Evolutionary conservation across 2,113 vertebrate genomes (phyloP), one percentile per base, ranked within the genome.

Genomic region (Eublepharis macularius): DNA sequence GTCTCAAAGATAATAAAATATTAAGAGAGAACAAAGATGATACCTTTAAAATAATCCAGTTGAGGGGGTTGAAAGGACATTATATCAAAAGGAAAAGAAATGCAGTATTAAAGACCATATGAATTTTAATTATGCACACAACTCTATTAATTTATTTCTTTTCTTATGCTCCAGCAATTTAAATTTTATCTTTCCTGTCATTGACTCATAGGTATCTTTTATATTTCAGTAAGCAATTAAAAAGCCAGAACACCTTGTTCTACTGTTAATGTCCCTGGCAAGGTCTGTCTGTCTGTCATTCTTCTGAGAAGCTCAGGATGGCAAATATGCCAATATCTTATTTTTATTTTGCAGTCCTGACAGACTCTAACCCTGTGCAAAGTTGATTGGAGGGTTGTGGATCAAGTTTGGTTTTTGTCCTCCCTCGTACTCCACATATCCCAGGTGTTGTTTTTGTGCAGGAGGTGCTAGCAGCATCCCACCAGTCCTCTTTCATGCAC

Each of bases 101-200:
- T 76, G 19, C 12, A 49, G 26, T 49, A 72, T 82, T 82, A 14
- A 82, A 82, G 8, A 16, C 34, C 34, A 17, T 21, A 19, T 66
- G 36, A 29, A 69, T 76, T 76, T 84, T 84, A 84, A 84, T 41
- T 84, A 76, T 51, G 73, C 39, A 11, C 47, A 78, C 19, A 72
- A 43, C 10, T 78, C 47, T 43, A 78, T 70, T 78, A 69, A 43
- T 77, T 77, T 77, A 77, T 84, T 29, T 51, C 36, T 57, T 78
- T 66, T 76, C 26, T 24, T 69, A 36, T 57, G 47, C 68, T 84
- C 47, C 54, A 77, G 26, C 77, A 84, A 77, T 69, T 77, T 29
- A 84, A 32, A 54, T 84, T 84, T 84, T 84, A 84, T 65, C 26
- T 57, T 78, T n/a, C 63, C 36, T 84, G 75, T 77, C 34, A 69